These are phyloP conservation scores for Propithecus perrieri DNA, from an alignment of 2,797 vertebrate genomes.

Conservation along the genomic window DNA sequence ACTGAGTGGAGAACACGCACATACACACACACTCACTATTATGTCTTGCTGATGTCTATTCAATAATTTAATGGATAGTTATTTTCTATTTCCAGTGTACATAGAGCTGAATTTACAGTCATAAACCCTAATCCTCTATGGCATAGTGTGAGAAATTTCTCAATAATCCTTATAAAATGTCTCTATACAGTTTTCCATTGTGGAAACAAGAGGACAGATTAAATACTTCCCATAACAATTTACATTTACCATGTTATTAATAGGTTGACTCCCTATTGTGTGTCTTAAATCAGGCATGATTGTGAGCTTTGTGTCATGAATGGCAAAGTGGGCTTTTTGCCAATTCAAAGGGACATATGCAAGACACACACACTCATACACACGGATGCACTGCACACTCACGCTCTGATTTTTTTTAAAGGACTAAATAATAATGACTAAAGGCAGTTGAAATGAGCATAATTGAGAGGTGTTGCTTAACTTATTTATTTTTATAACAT, in stretches of 20 bases:
- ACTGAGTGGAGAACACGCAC: background rate
- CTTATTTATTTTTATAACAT: background rate
- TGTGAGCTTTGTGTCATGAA: background rate
- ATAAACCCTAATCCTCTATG: background rate
- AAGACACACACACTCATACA: no score
- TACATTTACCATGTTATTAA: background rate
- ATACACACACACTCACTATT: background rate
- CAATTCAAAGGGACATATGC: background rate
- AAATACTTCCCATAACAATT: background rate
- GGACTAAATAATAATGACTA: background rate
- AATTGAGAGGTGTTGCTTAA: background rate
- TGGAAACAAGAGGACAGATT: background rate
- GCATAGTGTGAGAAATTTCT: background rate
- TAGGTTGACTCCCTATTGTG: slow-evolving; percentile 22
- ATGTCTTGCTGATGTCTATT: background rate
- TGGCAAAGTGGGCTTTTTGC: background rate
- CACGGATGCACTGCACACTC: background rate
- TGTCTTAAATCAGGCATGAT: slow-evolving; percentile 8
- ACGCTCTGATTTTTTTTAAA: background rate
- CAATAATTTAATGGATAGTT: background rate
- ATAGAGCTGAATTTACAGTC: background rate
- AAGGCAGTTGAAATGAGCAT: background rate
- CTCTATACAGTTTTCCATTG: background rate
- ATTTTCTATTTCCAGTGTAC: background rate
- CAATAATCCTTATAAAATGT: background rate